These are phyloP conservation scores for Mycetomoellerius zeteki DNA, from an alignment of 1,140 invertebrate species.

Conservation along the genomic window DNA sequence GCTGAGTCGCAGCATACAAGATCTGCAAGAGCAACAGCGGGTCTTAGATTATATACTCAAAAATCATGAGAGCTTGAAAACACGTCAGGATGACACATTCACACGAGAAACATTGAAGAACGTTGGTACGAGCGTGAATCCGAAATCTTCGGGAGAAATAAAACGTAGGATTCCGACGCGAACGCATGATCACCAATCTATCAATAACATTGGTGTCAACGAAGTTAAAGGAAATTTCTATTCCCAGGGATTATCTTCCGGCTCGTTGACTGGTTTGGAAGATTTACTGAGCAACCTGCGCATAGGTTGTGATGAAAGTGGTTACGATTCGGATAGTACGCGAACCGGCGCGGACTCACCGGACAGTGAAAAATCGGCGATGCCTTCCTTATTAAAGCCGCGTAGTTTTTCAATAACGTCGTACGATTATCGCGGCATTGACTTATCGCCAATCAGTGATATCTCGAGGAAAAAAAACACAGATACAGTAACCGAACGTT, in stretches of 20 bases:
- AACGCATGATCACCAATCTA: neutral
- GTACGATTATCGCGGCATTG: slow-evolving; percentile 80
- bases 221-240: neutral
- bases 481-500: neutral
- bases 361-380: slow-evolving; percentile 80
- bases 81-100: slow-evolving; percentile 71
- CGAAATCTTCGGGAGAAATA: neutral
- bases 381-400: slow-evolving; percentile 74
- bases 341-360: slow-evolving; percentile 88
- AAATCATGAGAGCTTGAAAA: slow-evolving; percentile 79
- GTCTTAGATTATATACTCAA: slow-evolving; percentile 80
- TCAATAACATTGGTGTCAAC: neutral
- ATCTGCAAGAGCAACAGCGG: slow-evolving; percentile 80
- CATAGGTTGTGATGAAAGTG: slow-evolving; percentile 88
- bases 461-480: neutral
- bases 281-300: slow-evolving; percentile 85
- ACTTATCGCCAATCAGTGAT: slow-evolving; percentile 70
- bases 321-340: slow-evolving; percentile 90
- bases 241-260: neutral
- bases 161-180: slow-evolving; percentile 58
- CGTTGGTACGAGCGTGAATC: slow-evolving; percentile 27
- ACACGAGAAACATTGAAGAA: slow-evolving; percentile 71
- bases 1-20: slow-evolving; percentile 80
- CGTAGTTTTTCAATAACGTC: slow-evolving; percentile 82
- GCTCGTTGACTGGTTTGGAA: slow-evolving; percentile 80